Evolutionary conservation across 1,140 invertebrate species (phyloP), one percentile per base, ranked within the genome.

Genomic region (Hormaphis cornu): DNA sequence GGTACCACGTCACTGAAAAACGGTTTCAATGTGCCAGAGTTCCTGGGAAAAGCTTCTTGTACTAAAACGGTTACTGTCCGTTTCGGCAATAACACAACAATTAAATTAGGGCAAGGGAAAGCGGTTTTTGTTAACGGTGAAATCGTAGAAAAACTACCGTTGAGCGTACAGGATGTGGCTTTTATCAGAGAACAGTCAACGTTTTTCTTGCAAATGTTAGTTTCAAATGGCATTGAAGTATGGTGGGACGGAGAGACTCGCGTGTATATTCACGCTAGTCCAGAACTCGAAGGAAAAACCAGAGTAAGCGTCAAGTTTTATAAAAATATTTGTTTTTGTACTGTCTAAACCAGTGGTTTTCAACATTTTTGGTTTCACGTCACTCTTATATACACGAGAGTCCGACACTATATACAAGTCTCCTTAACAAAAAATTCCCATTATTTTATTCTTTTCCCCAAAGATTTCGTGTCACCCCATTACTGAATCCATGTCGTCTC

Each of bases 191-290:
- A 66, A 20, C 44, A 42, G 12, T 72, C 33, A 14, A 58, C 53
- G 48, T 72, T 71, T 70, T 74, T 75, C 58, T 69, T 80, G 79
- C 72, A 79, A 87, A 87, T 89, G 26, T 82, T 86, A 75, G 77
- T 94, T 30, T 82, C 84, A 1, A 90, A 90, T 75, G 88, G 86
- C 46, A 78, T 93, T 6, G 84, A 86, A 70, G 75, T 95, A 20
- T 88, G 89, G 84, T 95, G 91, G 90, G 89, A 93, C 75, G 88
- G 89, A 1, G 80, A 85, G 30, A 88, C 88, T 0, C 80, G 89
- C 46, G 86, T 87, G 3, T 91, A 93, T 73, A 83, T 95, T 18
- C 88, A 91, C 74, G 87, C 87, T 0, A 89, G 90, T 7, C 80
- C 89, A 1, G 77, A 81, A 50, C 87, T 90, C 73, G 81, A 84